Evolutionary conservation across 2,113 vertebrate genomes (phyloP).

Genomic region (Hylia prasina): DNA sequence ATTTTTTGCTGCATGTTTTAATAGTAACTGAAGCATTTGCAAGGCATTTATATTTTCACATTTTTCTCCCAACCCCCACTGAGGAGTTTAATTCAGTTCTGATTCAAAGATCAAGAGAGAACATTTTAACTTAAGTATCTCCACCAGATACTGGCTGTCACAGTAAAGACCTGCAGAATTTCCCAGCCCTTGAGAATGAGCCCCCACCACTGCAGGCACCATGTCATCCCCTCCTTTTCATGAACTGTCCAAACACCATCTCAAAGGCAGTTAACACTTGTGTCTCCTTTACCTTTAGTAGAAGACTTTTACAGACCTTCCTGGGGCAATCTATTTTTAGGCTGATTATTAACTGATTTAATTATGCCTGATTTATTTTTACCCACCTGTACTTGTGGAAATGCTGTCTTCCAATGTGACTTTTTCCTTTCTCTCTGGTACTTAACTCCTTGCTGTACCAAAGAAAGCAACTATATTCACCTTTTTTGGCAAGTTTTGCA

Average conservation of each 20-base stretch:
- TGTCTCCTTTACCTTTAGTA: neutral
- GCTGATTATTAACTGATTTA: neutral
- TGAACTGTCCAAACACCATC: neutral
- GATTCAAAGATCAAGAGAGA: neutral
- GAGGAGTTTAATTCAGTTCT: neutral
- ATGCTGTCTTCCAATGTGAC: neutral
- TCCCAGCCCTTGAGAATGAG: neutral
- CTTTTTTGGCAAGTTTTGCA: neutral
- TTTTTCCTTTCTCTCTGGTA: neutral
- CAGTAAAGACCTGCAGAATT: neutral
- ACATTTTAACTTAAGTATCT: neutral
- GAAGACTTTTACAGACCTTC: neutral
- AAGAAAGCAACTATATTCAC: neutral
- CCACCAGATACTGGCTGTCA: neutral
- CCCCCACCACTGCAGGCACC: neutral
- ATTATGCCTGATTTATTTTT: neutral
- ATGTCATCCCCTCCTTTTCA: neutral
- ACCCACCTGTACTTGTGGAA: neutral
- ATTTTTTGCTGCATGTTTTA: neutral
- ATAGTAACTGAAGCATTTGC: neutral
- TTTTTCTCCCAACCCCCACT: neutral
- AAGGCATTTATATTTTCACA: neutral
- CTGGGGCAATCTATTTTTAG: neutral
- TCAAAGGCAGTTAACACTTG: neutral
- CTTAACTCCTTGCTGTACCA: neutral